Evolutionary conservation across 2,888 invertebrate genomes (phyloP), one percentile per base, ranked within the genome.

Genomic region (Rapana venosa): DNA sequence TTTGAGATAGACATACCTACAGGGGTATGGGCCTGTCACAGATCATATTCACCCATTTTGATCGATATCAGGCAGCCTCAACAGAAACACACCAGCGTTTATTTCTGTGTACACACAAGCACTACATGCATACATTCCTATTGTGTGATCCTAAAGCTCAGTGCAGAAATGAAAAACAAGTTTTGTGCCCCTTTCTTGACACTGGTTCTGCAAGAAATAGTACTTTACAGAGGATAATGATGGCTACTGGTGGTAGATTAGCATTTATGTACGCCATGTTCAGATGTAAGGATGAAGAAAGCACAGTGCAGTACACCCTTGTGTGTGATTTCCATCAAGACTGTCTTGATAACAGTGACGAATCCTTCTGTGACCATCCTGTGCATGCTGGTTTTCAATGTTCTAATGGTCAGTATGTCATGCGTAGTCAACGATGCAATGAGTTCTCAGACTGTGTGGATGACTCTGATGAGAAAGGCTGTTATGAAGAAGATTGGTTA

Each of bases 281-380:
- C 47, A 36, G 13, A 6, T 83, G 81, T 83, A 36, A 83, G 26
- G 81, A 47, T 83, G 81, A 83, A 13, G 15, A 32, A 17, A 15
- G 4, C 36, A 83, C 81, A 83, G 22, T 83, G 47, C 47, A 20
- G 22, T 83, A 47, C 47, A 83, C 81, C 8, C 20, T 83, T 36
- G 47, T 83, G 81, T 83, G 81, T 83, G 81, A 83, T 47, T 83
- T 83, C 81, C 81, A 26, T 5, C 22, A 83, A 22, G 47, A 83
- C 81, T 83, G 81, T 47, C 47, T 30, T 36, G 81, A 83, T 83
- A 22, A 83, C 47, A 83, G 81, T n/a, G 81, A 83, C 36, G 81
- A 83, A 47, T 36, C 81, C 6, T 83, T 83, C 47, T 83, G 81
- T 83, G 22, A 36, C 4, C 30, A 47, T 22, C 36, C 47, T 83